phyloP scores from a whole-genome alignment of 2,797 vertebrate species.

The Hydrophis major region DNA sequence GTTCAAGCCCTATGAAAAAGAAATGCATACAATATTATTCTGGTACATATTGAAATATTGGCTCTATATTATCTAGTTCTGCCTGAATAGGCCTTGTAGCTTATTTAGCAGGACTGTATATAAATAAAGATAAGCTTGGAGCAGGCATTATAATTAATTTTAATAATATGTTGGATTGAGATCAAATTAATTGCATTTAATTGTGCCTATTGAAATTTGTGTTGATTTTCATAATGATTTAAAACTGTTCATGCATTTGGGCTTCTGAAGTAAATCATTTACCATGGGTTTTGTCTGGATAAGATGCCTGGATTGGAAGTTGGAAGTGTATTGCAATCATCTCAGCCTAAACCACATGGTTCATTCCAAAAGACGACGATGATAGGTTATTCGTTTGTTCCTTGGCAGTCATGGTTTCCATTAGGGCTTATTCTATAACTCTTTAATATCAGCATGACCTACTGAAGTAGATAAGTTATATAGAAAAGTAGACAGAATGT shows the following conservation, averaged over 20 bases:
- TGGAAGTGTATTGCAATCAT: background rate
- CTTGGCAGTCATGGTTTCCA: background rate
- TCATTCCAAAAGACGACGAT: no score
- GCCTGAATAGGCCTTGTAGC: background rate
- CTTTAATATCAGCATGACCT: background rate
- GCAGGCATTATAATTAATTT: no score
- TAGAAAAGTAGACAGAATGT: background rate
- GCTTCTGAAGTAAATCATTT: background rate
- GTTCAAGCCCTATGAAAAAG: background rate
- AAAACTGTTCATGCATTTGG: background rate
- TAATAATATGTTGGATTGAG: background rate
- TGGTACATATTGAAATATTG: background rate
- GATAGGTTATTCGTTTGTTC: background rate
- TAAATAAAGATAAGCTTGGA: background rate
- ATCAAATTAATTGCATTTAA: background rate
- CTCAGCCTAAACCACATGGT: background rate
- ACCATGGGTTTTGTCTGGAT: background rate
- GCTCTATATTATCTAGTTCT: background rate
- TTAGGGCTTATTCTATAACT: background rate
- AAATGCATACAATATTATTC: background rate
- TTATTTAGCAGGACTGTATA: background rate
- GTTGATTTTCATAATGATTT: background rate
- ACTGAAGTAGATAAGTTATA: background rate
- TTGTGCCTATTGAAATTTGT: background rate
- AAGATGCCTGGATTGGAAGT: background rate